Percentiles rank a stretch among this genome's conserved stretches.
These are phyloP conservation scores for Hestina assimilis DNA, from an alignment of 1,140 invertebrate species.

Conservation along the genomic window DNA sequence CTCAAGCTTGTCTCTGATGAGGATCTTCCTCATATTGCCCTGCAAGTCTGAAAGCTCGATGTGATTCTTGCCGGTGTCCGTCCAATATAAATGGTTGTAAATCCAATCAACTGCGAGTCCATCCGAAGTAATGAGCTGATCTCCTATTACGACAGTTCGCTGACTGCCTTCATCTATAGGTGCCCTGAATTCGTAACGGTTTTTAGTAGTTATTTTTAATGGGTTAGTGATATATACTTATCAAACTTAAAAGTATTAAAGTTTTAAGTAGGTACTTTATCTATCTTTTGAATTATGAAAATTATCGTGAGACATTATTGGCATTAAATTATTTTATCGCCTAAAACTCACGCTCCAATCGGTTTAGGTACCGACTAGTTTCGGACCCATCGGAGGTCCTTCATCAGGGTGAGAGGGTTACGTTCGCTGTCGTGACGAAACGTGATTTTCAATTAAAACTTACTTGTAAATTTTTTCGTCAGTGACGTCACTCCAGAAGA, in stretches of 20 bases:
- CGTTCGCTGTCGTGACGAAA: background rate
- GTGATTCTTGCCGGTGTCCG: slow-evolving; percentile 93
- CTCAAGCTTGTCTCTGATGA: slow-evolving; percentile 90
- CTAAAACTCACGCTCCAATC: too few species aligned
- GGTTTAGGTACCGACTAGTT: too few species aligned
- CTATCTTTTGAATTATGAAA: too few species aligned
- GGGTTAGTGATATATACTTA: too few species aligned
- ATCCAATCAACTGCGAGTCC: slow-evolving; percentile 98
- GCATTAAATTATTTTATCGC: too few species aligned
- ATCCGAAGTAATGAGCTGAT: slow-evolving; percentile 93
- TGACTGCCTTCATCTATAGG: slow-evolving; percentile 94
- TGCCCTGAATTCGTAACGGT: slow-evolving; percentile 79
- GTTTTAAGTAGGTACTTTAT: too few species aligned
- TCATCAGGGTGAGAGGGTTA: too few species aligned
- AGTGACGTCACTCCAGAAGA: slow-evolving; percentile 96
- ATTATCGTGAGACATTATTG: too few species aligned
- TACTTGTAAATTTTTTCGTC: slow-evolving; percentile 94
- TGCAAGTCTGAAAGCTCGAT: slow-evolving; percentile 94
- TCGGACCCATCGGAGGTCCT: too few species aligned
- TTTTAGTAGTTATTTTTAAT: background rate
- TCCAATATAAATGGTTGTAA: slow-evolving; percentile 98
- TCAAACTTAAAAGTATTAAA: too few species aligned
- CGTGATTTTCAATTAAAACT: slow-evolving; percentile 41
- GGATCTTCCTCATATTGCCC: slow-evolving; percentile 91
- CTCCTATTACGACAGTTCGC: slow-evolving; percentile 87